phyloP scores from a whole-genome alignment of 1,140 invertebrate species.

The Andrena cerasifolii region DNA sequence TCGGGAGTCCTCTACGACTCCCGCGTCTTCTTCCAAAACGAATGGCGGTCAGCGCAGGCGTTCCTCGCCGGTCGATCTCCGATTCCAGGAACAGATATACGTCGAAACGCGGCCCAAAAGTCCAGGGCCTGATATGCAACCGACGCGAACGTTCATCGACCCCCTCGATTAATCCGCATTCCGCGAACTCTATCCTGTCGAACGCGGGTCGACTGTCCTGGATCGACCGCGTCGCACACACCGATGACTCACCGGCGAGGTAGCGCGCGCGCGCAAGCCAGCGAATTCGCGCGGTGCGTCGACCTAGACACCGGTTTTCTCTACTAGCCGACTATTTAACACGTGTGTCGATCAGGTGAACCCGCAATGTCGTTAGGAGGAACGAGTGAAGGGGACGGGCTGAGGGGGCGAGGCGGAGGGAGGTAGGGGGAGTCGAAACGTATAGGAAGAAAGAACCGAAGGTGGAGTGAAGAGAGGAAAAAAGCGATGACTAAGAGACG shows the following conservation, averaged over 20 bases:
- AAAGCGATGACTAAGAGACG: slow-evolving; percentile 59
- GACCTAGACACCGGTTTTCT: slow-evolving; percentile 56
- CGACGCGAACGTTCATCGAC: slow-evolving; percentile 33
- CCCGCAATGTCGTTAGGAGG: background rate
- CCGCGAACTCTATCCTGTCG: slow-evolving; percentile 19
- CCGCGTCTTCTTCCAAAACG: no score
- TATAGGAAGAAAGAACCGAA: background rate
- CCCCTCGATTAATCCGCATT: slow-evolving; percentile 51
- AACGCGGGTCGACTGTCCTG: background rate
- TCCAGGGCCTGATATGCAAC: slow-evolving; percentile 22
- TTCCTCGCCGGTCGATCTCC: background rate
- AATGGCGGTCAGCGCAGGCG: no score
- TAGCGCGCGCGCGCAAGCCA: no score
- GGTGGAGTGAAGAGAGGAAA: background rate
- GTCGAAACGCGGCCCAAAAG: background rate
- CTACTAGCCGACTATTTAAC: slow-evolving; percentile 44
- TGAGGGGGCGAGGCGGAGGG: background rate
- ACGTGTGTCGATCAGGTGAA: slow-evolving; percentile 44
- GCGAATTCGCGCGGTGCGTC: slow-evolving; percentile 52
- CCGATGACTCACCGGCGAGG: slow-evolving; percentile 13
- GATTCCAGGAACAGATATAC: slow-evolving; percentile 21
- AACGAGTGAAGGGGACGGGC: background rate
- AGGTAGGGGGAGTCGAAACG: background rate
- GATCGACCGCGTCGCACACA: slow-evolving; percentile 28
- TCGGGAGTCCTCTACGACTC: no score